These are phyloP conservation scores for Ochlodes sylvanus DNA, from an alignment of 2,888 invertebrate species.

Conservation along the genomic window DNA sequence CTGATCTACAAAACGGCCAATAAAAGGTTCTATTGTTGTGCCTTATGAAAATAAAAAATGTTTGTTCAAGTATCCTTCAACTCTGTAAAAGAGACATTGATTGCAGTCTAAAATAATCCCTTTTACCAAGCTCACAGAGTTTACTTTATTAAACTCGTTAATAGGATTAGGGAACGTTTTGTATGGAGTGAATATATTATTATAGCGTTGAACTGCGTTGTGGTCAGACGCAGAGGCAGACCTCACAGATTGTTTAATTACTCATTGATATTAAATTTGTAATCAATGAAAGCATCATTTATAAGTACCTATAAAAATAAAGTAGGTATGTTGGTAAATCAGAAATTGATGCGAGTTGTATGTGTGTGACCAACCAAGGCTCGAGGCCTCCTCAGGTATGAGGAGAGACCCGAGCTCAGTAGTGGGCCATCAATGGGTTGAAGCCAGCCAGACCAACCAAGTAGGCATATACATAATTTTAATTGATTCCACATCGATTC, in stretches of 20 bases:
- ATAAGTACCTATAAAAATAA: too few relatives aligned
- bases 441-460: too few relatives aligned
- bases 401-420: too few relatives aligned
- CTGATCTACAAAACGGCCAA: conserved; percentile 78
- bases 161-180: conserved; percentile 24
- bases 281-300: too few relatives aligned
- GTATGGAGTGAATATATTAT: conserved; percentile 52
- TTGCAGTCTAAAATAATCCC: background rate
- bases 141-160: background rate
- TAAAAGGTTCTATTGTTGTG: conserved; percentile 72
- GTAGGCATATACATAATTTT: too few relatives aligned
- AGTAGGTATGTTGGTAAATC: too few relatives aligned
- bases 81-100: background rate
- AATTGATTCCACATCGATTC: too few relatives aligned
- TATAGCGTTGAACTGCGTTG: conserved; percentile 51
- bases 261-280: conserved; percentile 2
- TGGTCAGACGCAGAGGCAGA: conserved; percentile 57
- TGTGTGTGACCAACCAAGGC: too few relatives aligned
- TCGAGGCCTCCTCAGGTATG: too few relatives aligned
- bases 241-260: conserved; percentile 55
- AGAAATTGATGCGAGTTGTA: background rate
- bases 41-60: conserved; percentile 66
- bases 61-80: conserved; percentile 56
- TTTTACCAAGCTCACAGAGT: conserved; percentile 6
- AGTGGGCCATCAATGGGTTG: too few relatives aligned